phyloP scores from a whole-genome alignment of 1,140 invertebrate genomes.

The Panonychus citri region DNA sequence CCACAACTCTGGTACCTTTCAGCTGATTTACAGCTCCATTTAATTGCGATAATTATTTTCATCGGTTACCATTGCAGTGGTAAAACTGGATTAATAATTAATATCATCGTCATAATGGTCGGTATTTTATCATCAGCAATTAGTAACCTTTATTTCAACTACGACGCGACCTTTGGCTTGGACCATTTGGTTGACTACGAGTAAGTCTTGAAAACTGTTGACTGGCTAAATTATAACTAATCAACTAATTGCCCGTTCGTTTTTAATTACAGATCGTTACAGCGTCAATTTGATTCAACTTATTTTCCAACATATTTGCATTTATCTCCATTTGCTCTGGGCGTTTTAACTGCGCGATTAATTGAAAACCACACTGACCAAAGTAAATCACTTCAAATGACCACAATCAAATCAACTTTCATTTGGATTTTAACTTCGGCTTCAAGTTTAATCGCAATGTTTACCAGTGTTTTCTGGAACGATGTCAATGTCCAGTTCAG shows the following conservation, averaged over 20 bases:
- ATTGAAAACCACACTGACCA: not conserved
- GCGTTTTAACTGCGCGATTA: constrained; percentile 2
- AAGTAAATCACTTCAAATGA: not conserved
- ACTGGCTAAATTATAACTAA: not conserved
- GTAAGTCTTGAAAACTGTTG: not conserved
- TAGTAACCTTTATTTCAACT: not conserved
- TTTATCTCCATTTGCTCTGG: constrained; percentile 8
- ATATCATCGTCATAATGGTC: not conserved
- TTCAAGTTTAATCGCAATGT: not conserved
- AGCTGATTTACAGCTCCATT: constrained; percentile 11
- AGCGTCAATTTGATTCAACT: not conserved
- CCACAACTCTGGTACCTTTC: constrained; percentile 7
- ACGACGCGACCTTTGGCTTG: not conserved
- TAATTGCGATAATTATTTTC: constrained; percentile 6
- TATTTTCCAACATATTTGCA: constrained; percentile 8
- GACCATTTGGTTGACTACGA: not conserved
- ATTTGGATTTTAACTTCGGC: not conserved
- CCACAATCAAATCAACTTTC: not conserved
- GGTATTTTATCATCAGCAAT: not conserved
- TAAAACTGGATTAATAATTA: not conserved
- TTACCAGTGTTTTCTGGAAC: constrained; percentile 4
- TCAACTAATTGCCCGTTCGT: not conserved
- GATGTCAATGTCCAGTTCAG: not conserved
- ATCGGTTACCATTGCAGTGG: not conserved
- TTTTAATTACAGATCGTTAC: not conserved